Base-by-base conservation (phyloP, 2,113 vertebrate genomes). In the Cyanoderma ruficeps region DNA sequence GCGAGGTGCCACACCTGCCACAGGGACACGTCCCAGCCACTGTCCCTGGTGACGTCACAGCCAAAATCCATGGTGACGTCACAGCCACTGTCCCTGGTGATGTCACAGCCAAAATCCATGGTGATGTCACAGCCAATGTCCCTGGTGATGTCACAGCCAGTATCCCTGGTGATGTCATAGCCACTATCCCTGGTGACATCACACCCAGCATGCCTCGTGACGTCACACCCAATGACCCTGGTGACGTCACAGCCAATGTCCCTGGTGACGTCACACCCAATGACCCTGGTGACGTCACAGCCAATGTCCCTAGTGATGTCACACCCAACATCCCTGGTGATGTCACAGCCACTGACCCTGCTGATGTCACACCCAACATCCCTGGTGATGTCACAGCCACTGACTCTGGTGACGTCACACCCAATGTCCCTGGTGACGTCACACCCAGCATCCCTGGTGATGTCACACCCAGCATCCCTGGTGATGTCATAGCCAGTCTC, bases 41-140 rank as follows among this genome's bases (percentile, higher is more conserved):
- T 5, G 7, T 33, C 10, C 16, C 35, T 20, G 25, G 3, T 2
- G 13, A 1, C 7, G 7, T 16, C 27, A 11, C 47, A 35, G 14
- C 37, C 71, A 50, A 37, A 37, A 37, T 24, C 9, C 19, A 33
- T 20, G 25, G 2, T 2, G 13, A 1, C 5, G 25, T 10, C 69
- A 79, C 30, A 21, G 4, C 31, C 53, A 33, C 3, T 9, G 9
- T 39, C 11, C 18, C 49, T 24, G 37, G 8, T 37, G 37, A 37
- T 37, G 37, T 37, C 37, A 37, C 37, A 37, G 37, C 37, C 37
- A 37, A 37, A 37, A 37, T 37, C 37, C 37, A 8, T 37, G 37
- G 37, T 37, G 37, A 37, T 37, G 37, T 37, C 37, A 37, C 37
- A 37, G 37, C 37, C 37, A 37, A 8, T 37, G 37, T 9, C 37